A percentile compares a stretch with the other conserved stretches of the same genome.
Evolutionary conservation across 2,888 invertebrate species (phyloP).

Genomic region (Lydus trimaculatus): DNA sequence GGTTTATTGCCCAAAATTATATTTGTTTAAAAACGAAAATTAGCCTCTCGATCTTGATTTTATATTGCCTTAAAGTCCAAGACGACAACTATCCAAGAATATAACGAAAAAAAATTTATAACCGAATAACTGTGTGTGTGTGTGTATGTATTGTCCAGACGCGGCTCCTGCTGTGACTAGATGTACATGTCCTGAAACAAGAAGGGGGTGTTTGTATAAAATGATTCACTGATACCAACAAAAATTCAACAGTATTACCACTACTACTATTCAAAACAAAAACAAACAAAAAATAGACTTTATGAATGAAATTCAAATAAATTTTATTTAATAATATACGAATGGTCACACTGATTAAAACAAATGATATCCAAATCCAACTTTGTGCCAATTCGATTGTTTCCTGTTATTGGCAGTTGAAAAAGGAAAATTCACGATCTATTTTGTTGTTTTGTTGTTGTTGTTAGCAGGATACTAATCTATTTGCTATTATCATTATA

Average conservation of each 20-base stretch:
- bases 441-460: not conserved
- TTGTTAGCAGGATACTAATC: not conserved
- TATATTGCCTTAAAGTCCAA: conserved; percentile 55
- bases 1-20: conserved; percentile 14
- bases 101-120: conserved; percentile 54
- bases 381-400: not conserved
- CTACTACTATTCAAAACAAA: not conserved
- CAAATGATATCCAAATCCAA: not conserved
- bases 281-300: not conserved
- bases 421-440: not conserved
- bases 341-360: not conserved
- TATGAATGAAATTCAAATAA: conserved; percentile 2
- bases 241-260: conserved; percentile 43
- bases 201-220: conserved; percentile 35
- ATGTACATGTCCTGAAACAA: conserved; percentile 46
- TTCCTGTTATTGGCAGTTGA: not conserved
- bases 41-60: conserved; percentile 60
- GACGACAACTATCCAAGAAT: conserved; percentile 38
- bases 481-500: not conserved
- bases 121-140: conserved; percentile 45
- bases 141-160: conserved; percentile 57
- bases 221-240: conserved; percentile 55
- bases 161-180: conserved; percentile 54
- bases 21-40: conserved; percentile 58
- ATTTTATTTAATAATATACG: not conserved